Base-by-base conservation (phyloP, 2,113 vertebrate species). In the Gobiocypris rarus region DNA sequence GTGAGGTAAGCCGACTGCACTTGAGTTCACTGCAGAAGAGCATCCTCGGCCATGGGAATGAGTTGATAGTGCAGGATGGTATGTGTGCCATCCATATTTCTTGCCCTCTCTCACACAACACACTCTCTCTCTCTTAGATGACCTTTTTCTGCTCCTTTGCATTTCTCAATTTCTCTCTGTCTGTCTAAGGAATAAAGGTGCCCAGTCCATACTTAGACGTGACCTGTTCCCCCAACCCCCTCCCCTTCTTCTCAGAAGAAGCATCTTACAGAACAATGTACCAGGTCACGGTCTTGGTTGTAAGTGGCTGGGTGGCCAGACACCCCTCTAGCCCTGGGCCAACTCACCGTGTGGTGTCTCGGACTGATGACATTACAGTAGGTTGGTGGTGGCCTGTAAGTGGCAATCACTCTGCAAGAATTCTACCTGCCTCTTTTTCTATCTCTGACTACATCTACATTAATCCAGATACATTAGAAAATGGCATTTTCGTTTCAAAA, bases 251-350 rank as follows among this genome's bases (percentile, higher is more conserved):
- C 50, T 3, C 58, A 19, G 26, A 59, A 43, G 48, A 58, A 48
- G 41, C 83, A 58, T 50, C 58, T 73, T 9, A 1, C 65, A 5
- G 24, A 75, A 83, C 75, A 86, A 54, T 5, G 11, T 82, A 75
- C 45, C 83, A 19, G 48, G 88, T 93, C 91, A 93, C 91, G 95
- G 94, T 95, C 95, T 89, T 90, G 93, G 92, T 95, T 97, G 97
- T 99, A 98, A 99, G 98, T 95, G 98, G 97, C 97, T 93, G 92
- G 94, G 92, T 91, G 65, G 67, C 90, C 87, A 77, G 91, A 88
- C 91, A 82, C 92, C 91, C 92, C 92, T 89, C 81, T n/a, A 58
- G 96, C 91, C 91, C 63, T 22, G 87, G 71, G 86, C 92, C 94
- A 91, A 89, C 86, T 94, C 93, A 93, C 63, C 65, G 26, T 41